These are phyloP conservation scores for Periparus ater DNA, from an alignment of 2,797 vertebrate species.

Conservation along the genomic window DNA sequence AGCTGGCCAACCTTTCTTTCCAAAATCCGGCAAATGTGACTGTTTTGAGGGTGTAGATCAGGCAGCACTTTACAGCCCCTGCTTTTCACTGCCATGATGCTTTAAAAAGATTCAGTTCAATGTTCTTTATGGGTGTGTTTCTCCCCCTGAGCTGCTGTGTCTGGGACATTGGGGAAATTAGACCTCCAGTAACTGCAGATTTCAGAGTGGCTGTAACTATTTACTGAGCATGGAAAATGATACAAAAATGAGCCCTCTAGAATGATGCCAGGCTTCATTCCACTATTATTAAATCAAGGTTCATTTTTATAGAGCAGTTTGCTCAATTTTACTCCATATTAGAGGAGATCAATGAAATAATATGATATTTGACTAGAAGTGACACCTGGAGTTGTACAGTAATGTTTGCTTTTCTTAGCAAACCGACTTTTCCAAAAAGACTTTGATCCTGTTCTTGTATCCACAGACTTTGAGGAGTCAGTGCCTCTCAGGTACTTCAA, in stretches of 20 bases:
- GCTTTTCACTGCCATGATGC: background rate
- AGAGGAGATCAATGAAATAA: constrained; percentile 36
- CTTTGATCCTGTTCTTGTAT: constrained; percentile 47
- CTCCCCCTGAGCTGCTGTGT: background rate
- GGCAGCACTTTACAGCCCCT: background rate
- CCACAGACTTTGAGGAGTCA: constrained; percentile 24
- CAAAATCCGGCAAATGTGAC: background rate
- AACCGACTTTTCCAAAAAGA: constrained; percentile 2
- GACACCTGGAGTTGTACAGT: background rate
- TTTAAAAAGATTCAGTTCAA: background rate
- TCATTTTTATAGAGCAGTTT: constrained; percentile 28
- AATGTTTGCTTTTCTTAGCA: constrained; percentile 50
- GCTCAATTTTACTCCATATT: constrained; percentile 21
- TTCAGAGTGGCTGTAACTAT: background rate
- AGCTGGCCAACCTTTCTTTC: background rate
- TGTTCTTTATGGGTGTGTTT: background rate
- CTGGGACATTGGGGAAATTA: background rate
- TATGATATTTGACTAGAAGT: constrained; percentile 9
- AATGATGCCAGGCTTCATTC: background rate
- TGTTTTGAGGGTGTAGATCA: background rate
- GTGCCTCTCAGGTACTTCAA: constrained; percentile 46
- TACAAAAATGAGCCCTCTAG: background rate
- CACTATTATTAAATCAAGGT: background rate
- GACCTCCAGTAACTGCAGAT: background rate
- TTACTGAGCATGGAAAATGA: background rate